Conservation (phyloP, 2,797 vertebrate species). For the Hybognathus amarus region DNA sequence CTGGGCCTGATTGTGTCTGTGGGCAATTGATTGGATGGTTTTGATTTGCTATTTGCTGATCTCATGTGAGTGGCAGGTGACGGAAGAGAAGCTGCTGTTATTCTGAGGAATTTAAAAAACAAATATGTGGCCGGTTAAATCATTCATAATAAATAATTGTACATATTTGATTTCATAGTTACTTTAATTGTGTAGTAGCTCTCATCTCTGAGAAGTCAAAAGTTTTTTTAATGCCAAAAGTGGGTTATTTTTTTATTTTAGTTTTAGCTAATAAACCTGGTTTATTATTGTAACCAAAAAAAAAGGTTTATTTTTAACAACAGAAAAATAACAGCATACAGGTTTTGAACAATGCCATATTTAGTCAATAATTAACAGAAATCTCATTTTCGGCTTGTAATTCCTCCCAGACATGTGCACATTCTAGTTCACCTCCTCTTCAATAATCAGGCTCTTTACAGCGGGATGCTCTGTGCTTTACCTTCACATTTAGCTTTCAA, state of each 20-base stretch:
- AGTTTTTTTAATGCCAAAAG: not conserved
- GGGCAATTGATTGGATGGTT: not conserved
- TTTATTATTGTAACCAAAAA: no score
- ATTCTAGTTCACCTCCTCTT: slow-evolving; percentile 71
- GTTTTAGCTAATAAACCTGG: no score
- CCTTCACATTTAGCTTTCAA: slow-evolving; percentile 87
- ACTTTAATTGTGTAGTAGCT: no score
- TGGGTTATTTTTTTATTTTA: no score
- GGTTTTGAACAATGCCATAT: not conserved
- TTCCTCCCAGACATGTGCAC: slow-evolving; percentile 73
- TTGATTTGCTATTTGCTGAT: not conserved
- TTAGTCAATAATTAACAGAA: not conserved
- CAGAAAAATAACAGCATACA: not conserved
- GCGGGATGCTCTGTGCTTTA: slow-evolving; percentile 80
- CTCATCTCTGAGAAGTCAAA: not conserved
- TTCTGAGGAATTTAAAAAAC: no score
- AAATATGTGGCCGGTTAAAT: no score
- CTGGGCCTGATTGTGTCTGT: no score
- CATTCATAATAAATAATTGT: no score
- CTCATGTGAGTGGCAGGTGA: not conserved
- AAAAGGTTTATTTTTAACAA: not conserved
- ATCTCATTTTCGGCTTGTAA: slow-evolving; percentile 11
- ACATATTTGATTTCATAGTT: no score
- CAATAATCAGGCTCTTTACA: slow-evolving; percentile 77
- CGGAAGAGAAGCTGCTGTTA: no score